Percentiles rank a stretch among this genome's conserved stretches.
Conservation (phyloP, 2,113 vertebrate genomes). For the Furnarius figulus region DNA sequence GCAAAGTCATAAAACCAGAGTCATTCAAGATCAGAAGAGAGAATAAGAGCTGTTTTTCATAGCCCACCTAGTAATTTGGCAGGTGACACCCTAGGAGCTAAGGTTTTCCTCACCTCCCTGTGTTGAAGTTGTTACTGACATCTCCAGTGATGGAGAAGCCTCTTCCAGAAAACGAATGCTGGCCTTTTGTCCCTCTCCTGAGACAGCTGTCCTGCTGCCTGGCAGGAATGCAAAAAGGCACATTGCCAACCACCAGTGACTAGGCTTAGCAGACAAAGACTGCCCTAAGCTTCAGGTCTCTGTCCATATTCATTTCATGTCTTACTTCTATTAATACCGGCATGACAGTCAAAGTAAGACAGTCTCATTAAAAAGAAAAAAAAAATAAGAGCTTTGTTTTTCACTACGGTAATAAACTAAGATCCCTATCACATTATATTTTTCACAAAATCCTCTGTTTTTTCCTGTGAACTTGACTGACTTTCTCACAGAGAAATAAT, state of each 20-base stretch:
- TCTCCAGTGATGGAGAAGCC: neutral
- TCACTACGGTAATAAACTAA: neutral
- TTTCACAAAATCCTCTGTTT: neutral
- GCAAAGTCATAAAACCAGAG: neutral
- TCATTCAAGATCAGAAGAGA: neutral
- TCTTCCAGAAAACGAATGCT: neutral
- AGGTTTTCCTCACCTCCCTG: neutral
- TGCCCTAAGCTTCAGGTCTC: neutral
- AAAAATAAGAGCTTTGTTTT: neutral
- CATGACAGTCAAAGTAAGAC: neutral
- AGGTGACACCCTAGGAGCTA: neutral
- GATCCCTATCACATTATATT: neutral
- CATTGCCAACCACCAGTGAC: rapidly evolving
- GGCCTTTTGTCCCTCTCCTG: neutral
- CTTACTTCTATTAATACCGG: neutral
- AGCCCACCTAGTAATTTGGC: neutral
- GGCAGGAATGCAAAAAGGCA: neutral
- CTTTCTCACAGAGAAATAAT: neutral
- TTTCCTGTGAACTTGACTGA: neutral
- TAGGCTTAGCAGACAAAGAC: neutral
- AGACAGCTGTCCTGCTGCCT: neutral
- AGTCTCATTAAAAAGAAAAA: neutral
- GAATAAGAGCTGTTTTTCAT: neutral
- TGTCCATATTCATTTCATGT: neutral
- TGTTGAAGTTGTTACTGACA: neutral